A percentile compares a stretch with the other conserved stretches of the same genome.
Conservation (phyloP, 2,113 vertebrate species). For the Halichoerus grypus region DNA sequence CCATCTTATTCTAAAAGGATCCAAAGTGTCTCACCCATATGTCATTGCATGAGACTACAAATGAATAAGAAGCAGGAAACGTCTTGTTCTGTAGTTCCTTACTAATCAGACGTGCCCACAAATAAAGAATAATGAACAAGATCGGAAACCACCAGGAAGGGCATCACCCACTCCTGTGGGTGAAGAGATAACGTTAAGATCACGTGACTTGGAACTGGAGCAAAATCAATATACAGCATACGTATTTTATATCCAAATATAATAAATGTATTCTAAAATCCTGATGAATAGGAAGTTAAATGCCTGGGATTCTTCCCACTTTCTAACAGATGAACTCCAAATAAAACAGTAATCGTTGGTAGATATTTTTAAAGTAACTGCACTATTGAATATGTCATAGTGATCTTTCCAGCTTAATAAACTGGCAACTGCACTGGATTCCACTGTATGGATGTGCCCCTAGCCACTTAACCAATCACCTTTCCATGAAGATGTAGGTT, state of each 20-base stretch:
- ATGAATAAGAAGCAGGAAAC: conserved; percentile 29
- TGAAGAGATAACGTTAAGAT: neutral
- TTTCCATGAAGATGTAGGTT: neutral
- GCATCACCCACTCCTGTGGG: neutral
- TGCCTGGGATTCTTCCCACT: neutral
- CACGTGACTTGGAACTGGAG: neutral
- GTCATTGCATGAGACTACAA: neutral
- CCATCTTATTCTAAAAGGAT: conserved; percentile 27
- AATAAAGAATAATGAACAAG: neutral
- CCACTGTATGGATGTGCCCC: neutral
- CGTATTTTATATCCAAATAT: neutral
- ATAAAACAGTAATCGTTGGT: neutral
- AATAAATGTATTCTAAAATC: neutral
- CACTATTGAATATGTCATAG: neutral
- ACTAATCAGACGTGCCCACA: neutral
- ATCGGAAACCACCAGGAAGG: neutral
- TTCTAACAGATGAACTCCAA: neutral
- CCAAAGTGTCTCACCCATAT: conserved; percentile 51
- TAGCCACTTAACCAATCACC: neutral
- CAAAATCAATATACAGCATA: neutral
- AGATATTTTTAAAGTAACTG: neutral
- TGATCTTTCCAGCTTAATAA: neutral
- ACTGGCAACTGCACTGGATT: neutral
- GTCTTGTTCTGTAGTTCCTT: conserved; percentile 6
- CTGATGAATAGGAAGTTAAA: neutral